Conservation (phyloP, 2,113 vertebrate genomes). For the Xyliphius kryptos region DNA sequence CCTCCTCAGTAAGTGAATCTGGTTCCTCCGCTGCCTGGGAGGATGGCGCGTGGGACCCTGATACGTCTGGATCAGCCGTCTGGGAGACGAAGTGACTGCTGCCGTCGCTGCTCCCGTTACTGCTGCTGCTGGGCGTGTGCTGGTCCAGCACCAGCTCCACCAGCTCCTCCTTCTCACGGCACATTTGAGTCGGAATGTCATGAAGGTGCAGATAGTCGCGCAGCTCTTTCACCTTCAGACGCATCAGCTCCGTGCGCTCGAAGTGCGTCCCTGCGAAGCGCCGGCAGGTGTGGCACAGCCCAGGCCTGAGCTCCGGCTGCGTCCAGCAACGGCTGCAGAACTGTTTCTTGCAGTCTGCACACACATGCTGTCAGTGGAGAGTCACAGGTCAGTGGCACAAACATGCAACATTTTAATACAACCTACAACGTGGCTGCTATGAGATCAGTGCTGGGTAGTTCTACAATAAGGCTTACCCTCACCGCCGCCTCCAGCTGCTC, state of each 20-base stretch:
- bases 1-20: slow-evolving; percentile 28
- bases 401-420: background rate
- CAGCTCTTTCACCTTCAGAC: slow-evolving; percentile 84
- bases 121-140: slow-evolving; percentile 50
- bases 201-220: slow-evolving; percentile 79
- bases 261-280: slow-evolving; percentile 73
- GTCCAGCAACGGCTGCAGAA: slow-evolving; percentile 68
- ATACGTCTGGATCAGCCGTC: background rate
- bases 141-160: slow-evolving; percentile 75
- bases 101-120: slow-evolving; percentile 13
- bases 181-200: slow-evolving; percentile 72
- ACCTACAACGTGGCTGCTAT: background rate
- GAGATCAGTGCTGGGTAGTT: background rate
- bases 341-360: slow-evolving; percentile 77
- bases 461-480: slow-evolving; percentile 58
- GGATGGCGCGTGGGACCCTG: slow-evolving; percentile 23
- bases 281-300: slow-evolving; percentile 74
- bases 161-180: slow-evolving; percentile 83
- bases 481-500: slow-evolving; percentile 53
- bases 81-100: slow-evolving; percentile 18
- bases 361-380: slow-evolving; percentile 62
- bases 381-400: background rate
- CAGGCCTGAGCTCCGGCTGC: slow-evolving; percentile 60
- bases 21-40: slow-evolving; percentile 18
- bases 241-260: slow-evolving; percentile 74